phyloP scores from a whole-genome alignment of 2,888 invertebrate species.

The Sinhomidia bicolor region DNA sequence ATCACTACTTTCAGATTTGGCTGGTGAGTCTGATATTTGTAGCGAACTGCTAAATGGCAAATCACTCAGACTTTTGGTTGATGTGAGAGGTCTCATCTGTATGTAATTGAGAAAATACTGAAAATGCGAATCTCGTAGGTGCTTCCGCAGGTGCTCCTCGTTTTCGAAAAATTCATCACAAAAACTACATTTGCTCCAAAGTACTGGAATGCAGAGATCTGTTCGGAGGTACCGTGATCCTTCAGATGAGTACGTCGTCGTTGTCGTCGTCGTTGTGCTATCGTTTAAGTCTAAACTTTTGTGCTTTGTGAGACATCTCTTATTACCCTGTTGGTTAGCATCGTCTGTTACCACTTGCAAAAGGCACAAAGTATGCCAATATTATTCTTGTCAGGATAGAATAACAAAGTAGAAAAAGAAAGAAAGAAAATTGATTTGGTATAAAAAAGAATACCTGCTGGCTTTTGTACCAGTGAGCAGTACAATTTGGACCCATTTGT shows the following conservation, averaged over 20 bases:
- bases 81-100: constrained; percentile 60
- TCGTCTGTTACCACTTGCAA: constrained; percentile 21
- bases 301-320: constrained; percentile 56
- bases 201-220: constrained; percentile 66
- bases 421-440: too few relatives aligned
- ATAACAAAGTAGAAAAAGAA: too few relatives aligned
- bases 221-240: constrained; percentile 62
- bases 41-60: constrained; percentile 67
- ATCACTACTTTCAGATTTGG: constrained; percentile 29
- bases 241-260: background rate
- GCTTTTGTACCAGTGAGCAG: constrained; percentile 55
- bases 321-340: constrained; percentile 55
- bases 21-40: constrained; percentile 45
- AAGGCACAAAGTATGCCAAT: too few relatives aligned
- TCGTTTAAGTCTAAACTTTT: constrained; percentile 71
- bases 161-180: constrained; percentile 72
- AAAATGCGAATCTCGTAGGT: constrained; percentile 67
- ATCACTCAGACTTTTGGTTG: constrained; percentile 72
- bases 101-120: constrained; percentile 69
- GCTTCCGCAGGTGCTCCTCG: constrained; percentile 67
- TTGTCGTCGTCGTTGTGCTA: too few relatives aligned
- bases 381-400: too few relatives aligned
- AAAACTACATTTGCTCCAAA: constrained; percentile 68
- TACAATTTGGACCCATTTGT: constrained; percentile 65
- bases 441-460: constrained; percentile 25